Base-by-base conservation (phyloP, 2,113 vertebrate species). In the Corythoichthys intestinalis region DNA sequence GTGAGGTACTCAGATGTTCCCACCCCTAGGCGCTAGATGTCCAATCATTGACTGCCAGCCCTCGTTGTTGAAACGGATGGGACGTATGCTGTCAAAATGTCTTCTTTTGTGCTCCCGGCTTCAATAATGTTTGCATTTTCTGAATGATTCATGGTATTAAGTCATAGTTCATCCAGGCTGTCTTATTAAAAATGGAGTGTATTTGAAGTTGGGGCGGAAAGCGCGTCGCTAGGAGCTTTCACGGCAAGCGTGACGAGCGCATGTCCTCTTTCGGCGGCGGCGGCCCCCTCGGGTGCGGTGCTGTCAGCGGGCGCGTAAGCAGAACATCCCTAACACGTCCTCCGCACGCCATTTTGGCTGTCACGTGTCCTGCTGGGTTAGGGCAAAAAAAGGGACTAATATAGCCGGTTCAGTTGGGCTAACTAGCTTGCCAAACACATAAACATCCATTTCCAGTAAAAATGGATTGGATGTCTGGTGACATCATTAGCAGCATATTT, bases 141-240 rank as follows among this genome's bases (percentile, higher is more conserved):
- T 62, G 39, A 62, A 62, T 62, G 38, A 62, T 62, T 62, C 60
- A 62, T 46, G 14, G 8, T 20, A 41, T 62, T 11, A 44, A 63
- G 61, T 63, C 61, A 47, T 41, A 63, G 61, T 47, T 47, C 61
- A 47, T 34, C 20, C n/a, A 4, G 37, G n/a, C 61, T 46, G 8
- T n/a, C 61, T 20, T 47, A 63, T 44, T 41, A 17, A 39, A 61
- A 61, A 61, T 41, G 61, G 61, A 63, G 61, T 6, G 5, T 1
- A 13, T 63, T 47, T 63, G 41, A 56, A 34, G 28, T 47, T 63
- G 6, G 44, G 10, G 41, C 2, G 17, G 10, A 37, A 9, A 8
- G n/a, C 2, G 17, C 41, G 20, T 63, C 8, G n/a, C 60, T 6
- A 4, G n/a, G 60, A 44, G 54, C 54, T 35, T 57, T 57, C 2